Percentiles rank a stretch among this genome's conserved stretches.
Conservation (phyloP, 2,797 vertebrate species). For the Gymnothorax reevesii region DNA sequence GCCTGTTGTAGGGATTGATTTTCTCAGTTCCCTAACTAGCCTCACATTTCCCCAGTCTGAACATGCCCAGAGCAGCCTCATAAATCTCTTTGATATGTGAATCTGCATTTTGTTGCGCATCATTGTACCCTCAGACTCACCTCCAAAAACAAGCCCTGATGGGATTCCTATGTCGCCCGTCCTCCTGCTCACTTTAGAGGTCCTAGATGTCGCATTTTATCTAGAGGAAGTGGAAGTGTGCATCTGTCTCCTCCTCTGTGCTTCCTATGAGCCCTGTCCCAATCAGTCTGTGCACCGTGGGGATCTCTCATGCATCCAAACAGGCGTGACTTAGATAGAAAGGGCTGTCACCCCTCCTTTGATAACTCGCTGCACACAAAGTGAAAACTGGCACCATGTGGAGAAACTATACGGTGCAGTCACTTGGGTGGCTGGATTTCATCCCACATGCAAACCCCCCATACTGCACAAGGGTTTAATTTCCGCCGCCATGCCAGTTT, state of each 20-base stretch:
- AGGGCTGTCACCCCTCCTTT: not conserved
- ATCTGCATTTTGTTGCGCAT: slow-evolving; percentile 61
- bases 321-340: not conserved
- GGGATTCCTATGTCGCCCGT: not conserved
- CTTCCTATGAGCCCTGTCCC: not conserved
- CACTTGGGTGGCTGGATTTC: not conserved
- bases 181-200: not conserved
- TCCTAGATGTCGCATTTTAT: not conserved
- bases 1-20: slow-evolving; percentile 56
- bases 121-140: slow-evolving; percentile 60
- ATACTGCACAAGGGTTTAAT: not conserved
- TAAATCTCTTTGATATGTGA: slow-evolving; percentile 62
- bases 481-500: not conserved
- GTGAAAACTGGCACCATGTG: not conserved
- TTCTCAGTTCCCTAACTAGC: slow-evolving; percentile 42
- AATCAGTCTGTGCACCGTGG: not conserved
- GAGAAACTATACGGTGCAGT: not conserved
- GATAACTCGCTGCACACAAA: not conserved
- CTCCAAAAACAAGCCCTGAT: slow-evolving; percentile 45
- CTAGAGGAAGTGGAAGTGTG: not conserved
- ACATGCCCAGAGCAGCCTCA: slow-evolving; percentile 35
- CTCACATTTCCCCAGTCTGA: slow-evolving; percentile 32
- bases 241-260: not conserved
- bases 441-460: not conserved
- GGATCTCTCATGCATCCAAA: not conserved